Evolutionary conservation across 2,888 invertebrate species (phyloP), one percentile per base, ranked within the genome.

Genomic region (Fabriciana adippe): DNA sequence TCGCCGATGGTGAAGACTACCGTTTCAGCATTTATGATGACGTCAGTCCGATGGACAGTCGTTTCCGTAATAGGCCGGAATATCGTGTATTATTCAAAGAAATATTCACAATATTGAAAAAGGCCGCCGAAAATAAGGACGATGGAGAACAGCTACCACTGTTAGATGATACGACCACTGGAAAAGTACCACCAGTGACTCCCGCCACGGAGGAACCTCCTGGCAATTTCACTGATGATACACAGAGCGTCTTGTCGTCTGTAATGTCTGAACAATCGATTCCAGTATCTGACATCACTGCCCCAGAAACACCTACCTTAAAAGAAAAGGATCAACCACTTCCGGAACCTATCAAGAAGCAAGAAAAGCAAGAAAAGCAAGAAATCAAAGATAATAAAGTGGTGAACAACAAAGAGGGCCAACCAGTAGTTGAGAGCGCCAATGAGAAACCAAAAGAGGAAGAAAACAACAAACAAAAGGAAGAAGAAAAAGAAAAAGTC

Each of bases 21-120:
- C 95, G 96, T 75, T 96, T 97, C 82, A 97, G 96, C 84, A 97
- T 97, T 81, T 97, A 97, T 81, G 96, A 96, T 79, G 96, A 96
- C 81, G 96, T 81, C 75, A 96, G 95, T 79, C 96, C 96, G 0
- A 95, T 97, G 82, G 96, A 97, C 79, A 95, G 96, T 74, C 94
- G 96, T 64, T 97, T 97, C 93, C 94, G 96, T 18, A 96, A 96
- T 82, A 94, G 96, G 41, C 97, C 97, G 0, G 96, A 97, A 80
- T 97, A 97, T 82, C 93, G 96, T 4, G 95, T 95, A 78, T 84
- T 97, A 6, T 97, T 97, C 85, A 95, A 96, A 76, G 97, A 97
- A 84, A 97, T 97, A 70, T 97, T 97, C 83, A 95, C 95, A 26
- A 96, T 97, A 11, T 88, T 97, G 16, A 97, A 97, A 82, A 95